phyloP scores from a whole-genome alignment of 2,113 vertebrate genomes.

The Sakesphorus luctuosus region DNA sequence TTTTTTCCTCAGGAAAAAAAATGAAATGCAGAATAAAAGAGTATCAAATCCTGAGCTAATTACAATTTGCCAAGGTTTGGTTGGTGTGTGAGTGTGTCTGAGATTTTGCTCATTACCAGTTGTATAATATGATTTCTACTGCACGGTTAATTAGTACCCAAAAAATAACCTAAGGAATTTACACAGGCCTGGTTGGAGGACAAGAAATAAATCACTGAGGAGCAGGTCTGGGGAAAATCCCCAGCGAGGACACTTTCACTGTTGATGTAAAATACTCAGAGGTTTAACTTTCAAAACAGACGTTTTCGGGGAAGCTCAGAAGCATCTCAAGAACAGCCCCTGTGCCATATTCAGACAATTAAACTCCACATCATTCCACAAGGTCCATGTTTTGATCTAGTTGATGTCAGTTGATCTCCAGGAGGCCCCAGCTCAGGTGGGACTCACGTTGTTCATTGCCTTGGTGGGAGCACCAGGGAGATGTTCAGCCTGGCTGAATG shows the following conservation, averaged over 20 bases:
- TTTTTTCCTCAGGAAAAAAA: conserved; percentile 14
- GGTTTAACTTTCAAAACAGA: conserved; percentile 23
- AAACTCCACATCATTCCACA: neutral
- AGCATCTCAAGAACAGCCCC: neutral
- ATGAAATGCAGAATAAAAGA: conserved; percentile 26
- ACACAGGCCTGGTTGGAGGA: conserved; percentile 14
- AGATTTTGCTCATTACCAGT: conserved; percentile 64
- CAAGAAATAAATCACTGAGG: conserved; percentile 43
- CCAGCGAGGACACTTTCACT: neutral
- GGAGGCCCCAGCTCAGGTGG: neutral
- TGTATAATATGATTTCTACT: conserved; percentile 54
- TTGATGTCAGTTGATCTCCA: neutral
- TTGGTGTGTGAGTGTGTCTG: conserved; percentile 17
- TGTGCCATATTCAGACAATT: neutral
- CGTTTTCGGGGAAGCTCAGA: neutral
- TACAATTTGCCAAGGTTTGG: conserved; percentile 49
- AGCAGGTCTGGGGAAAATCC: neutral
- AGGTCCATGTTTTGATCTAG: neutral
- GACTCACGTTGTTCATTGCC: neutral
- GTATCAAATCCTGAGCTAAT: conserved; percentile 60
- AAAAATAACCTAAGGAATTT: conserved; percentile 58
- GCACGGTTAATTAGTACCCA: conserved; percentile 58
- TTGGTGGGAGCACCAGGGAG: neutral
- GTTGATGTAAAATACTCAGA: conserved; percentile 1
- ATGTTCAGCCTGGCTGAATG: neutral